A percentile compares a stretch with the other conserved stretches of the same genome.
Conservation (phyloP, 2,797 vertebrate genomes). For the Perodicticus potto region DNA sequence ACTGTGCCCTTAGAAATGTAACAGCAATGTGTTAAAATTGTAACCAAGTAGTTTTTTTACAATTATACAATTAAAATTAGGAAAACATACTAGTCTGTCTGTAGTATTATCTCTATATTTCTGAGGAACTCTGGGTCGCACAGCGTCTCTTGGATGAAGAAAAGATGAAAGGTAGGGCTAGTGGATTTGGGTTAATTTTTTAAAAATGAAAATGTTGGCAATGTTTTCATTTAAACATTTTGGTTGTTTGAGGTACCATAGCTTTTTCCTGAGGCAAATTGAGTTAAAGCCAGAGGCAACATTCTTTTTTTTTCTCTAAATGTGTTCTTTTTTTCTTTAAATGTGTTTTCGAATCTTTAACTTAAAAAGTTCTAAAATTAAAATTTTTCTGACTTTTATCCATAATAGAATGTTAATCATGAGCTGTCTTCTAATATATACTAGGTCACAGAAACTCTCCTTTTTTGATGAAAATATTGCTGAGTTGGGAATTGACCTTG, state of each 20-base stretch:
- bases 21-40: not conserved
- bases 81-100: not conserved
- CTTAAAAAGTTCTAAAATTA: conserved; percentile 60
- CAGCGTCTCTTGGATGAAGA: not conserved
- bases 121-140: not conserved
- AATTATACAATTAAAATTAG: conserved; percentile 30
- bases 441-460: not conserved
- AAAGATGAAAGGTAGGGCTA: not conserved
- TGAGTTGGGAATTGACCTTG: conserved; percentile 52
- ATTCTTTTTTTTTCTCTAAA: not conserved
- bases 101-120: not conserved
- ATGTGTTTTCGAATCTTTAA: conserved; percentile 54
- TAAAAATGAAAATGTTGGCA: conserved; percentile 32
- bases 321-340: not conserved
- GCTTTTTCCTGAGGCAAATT: conserved; percentile 43
- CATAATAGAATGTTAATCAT: conserved; percentile 70
- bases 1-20: not conserved
- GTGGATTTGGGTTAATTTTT: conserved; percentile 41
- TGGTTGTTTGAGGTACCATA: conserved; percentile 6
- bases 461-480: conserved; percentile 49
- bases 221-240: conserved; percentile 40
- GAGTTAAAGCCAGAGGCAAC: not conserved
- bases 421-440: not conserved
- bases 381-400: conserved; percentile 60
- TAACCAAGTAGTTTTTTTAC: not conserved